Conservation (phyloP, 2,888 invertebrate genomes). For the Nomada fucata region DNA sequence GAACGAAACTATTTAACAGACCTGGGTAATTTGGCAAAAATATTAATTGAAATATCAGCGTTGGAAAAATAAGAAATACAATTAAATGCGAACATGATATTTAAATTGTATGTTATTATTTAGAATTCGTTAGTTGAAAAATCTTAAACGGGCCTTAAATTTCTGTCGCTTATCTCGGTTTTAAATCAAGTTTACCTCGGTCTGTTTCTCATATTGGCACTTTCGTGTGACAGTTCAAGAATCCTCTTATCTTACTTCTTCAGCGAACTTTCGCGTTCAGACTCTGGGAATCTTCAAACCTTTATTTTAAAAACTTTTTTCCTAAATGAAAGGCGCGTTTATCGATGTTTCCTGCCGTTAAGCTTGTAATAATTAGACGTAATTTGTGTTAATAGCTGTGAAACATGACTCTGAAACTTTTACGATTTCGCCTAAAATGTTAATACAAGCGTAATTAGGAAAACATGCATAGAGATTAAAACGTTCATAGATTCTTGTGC, state of each 20-base stretch:
- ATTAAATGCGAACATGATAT: no score
- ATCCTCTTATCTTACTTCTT: not conserved
- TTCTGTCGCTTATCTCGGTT: no score
- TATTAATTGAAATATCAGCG: no score
- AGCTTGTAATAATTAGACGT: not conserved
- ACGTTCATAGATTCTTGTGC: not conserved
- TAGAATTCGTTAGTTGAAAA: no score
- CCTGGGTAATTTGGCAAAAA: no score
- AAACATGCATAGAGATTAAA: not conserved
- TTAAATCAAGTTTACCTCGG: no score
- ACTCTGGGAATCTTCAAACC: not conserved
- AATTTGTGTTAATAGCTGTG: not conserved
- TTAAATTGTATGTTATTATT: no score
- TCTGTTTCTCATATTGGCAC: not conserved
- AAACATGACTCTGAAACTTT: not conserved
- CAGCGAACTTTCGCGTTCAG: not conserved
- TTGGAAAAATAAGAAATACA: no score
- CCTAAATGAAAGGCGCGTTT: not conserved
- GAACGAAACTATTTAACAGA: not conserved
- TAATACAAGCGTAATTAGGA: no score
- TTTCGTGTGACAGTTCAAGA: not conserved
- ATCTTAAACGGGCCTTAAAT: no score
- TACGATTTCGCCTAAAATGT: not conserved
- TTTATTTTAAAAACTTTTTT: slow-evolving; percentile 5
- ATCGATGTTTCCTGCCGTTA: not conserved